These are phyloP conservation scores for Eudyptes chrysolophus DNA, from an alignment of 2,113 vertebrate genomes.

Conservation along the genomic window DNA sequence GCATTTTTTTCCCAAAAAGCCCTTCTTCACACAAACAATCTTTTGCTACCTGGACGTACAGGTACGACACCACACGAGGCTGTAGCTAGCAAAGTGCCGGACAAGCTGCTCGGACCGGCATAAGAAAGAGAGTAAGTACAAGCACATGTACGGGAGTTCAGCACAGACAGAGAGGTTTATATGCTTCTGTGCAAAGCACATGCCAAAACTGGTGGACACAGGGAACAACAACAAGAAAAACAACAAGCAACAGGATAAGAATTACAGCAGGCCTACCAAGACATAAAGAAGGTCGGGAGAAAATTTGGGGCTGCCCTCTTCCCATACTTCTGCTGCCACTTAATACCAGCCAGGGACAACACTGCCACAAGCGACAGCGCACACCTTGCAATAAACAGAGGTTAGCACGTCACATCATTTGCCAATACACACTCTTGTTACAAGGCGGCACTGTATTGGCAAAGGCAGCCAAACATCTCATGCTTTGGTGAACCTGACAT, in stretches of 20 bases:
- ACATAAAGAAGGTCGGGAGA: not conserved
- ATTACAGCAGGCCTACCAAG: constrained; percentile 13
- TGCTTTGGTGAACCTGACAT: not conserved
- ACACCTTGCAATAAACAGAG: constrained; percentile 11
- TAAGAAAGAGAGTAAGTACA: not conserved
- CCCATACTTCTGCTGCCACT: not conserved
- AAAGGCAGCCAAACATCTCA: not conserved
- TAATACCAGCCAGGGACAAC: constrained; percentile 21
- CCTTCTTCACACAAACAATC: not conserved
- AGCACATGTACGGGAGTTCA: not conserved
- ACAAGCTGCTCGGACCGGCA: not conserved
- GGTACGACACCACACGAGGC: fast-evolving
- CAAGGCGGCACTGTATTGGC: not conserved
- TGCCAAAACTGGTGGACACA: not conserved
- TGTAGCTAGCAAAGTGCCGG: not conserved
- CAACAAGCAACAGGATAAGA: not conserved
- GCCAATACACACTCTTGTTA: not conserved
- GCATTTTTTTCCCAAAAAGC: not conserved
- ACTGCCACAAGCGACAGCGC: not conserved
- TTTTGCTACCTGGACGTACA: fast-evolving
- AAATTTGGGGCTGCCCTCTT: constrained; percentile 16
- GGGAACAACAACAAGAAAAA: not conserved
- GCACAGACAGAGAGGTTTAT: not conserved
- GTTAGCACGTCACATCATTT: not conserved
- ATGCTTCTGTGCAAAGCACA: not conserved